phyloP scores from a whole-genome alignment of 2,797 vertebrate species.

The Hoplostethus atlanticus region DNA sequence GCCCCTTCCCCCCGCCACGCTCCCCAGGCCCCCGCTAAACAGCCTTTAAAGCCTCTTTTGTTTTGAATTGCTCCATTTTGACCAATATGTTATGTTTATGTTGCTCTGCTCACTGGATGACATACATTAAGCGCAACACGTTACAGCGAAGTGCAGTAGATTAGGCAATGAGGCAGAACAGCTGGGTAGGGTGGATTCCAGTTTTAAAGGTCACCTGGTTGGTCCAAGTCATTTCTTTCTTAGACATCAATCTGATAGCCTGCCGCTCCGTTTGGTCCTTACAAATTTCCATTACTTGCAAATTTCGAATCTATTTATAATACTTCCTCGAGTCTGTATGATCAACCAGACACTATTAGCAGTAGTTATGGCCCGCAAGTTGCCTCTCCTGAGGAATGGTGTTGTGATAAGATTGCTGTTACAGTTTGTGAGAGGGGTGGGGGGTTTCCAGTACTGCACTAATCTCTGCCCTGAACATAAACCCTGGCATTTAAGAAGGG shows the following conservation, averaged over 20 bases:
- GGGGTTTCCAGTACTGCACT: slow-evolving; percentile 1
- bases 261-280: background rate
- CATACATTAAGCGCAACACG: slow-evolving; percentile 19
- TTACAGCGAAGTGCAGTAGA: slow-evolving; percentile 14
- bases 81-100: slow-evolving; percentile 43
- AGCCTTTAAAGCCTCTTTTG: slow-evolving; percentile 18
- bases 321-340: background rate
- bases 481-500: background rate
- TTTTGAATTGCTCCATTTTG: slow-evolving; percentile 31
- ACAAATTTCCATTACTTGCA: slow-evolving; percentile 6
- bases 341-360: slow-evolving; percentile 4
- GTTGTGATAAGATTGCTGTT: slow-evolving; percentile 16
- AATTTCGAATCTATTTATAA: background rate
- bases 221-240: background rate
- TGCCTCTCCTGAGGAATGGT: slow-evolving; percentile 13
- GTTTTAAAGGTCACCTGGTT: background rate
- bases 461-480: slow-evolving; percentile 14
- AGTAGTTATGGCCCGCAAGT: slow-evolving; percentile 13
- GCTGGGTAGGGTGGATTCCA: slow-evolving; percentile 22
- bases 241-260: background rate
- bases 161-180: slow-evolving; percentile 31
- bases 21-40: background rate
- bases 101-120: slow-evolving; percentile 6
- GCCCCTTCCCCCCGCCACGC: background rate
- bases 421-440: too few species aligned